Base-by-base conservation (phyloP, 30 jellyfish, hydroid and myxozoan species). In the Aurelia sp. region DNA sequence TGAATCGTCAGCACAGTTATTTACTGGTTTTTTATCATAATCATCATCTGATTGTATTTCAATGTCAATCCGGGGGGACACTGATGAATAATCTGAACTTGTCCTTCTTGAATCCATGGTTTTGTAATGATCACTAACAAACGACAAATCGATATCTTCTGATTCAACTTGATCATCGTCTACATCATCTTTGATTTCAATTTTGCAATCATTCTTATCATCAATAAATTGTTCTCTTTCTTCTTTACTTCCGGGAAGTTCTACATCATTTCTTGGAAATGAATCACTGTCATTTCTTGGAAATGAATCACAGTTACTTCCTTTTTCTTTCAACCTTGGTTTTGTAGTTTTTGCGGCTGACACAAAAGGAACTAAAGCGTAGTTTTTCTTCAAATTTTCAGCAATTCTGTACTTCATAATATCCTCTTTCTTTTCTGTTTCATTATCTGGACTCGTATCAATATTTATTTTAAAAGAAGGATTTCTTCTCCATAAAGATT, bases 401-500 rank as follows among this genome's bases (percentile, higher is more conserved):
- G n/a, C 47, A 17, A 69, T 69, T 33, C 62, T 69, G 24, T 69
- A 69, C 4, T 44, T 69, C 80, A 30, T n/a, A 13, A 48, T 22
- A 5, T 16, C 21, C 21, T 24, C 66, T 10, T 24, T 58, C 11
- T 60, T 71, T 10, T 61, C 22, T 31, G 7, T 21, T 1, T 44
- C 63, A 22, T 71, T 58, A 59, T 72, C 85, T 5, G 84, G 76
- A 61, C 41, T 73, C 6, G 62, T 4, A 48, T 60, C 88, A 18
- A 70, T 50, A 10, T 61, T 40, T 2, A 11, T 72, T 40, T 48
- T 60, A 60, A 70, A 83, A 7, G 92, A 83, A 0, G 92, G 80
- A 51, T 72, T 59, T 83, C 81, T 57, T 50, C 47, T 31, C 92
- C 92, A 83, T 16, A 41, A 33, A 59, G 47, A 22, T 16, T 63